These are phyloP conservation scores for Metacarcinus magister DNA, from an alignment of 2,888 invertebrate species.

Conservation along the genomic window DNA sequence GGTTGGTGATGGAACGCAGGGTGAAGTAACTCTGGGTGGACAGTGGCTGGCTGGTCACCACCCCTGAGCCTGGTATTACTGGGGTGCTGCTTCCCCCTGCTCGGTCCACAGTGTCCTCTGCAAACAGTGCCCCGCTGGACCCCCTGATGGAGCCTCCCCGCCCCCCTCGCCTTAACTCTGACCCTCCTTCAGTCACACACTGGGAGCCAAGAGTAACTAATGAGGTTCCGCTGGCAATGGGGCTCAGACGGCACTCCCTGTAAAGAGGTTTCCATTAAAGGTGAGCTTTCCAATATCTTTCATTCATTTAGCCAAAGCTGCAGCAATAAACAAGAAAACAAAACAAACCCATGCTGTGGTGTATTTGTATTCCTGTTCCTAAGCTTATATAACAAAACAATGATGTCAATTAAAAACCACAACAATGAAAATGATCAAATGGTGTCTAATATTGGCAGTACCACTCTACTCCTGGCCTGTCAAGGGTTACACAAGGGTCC, in stretches of 20 bases:
- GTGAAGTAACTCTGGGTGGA: conserved; percentile 78
- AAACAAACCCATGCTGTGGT: neutral
- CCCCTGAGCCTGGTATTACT: conserved; percentile 62
- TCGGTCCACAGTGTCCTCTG: conserved; percentile 67
- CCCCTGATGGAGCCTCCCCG: conserved; percentile 75
- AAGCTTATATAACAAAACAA: neutral
- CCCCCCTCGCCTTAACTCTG: conserved; percentile 67
- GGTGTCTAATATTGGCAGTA: neutral
- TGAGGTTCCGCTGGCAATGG: conserved; percentile 80
- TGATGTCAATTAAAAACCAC: neutral
- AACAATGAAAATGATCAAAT: neutral
- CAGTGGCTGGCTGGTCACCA: conserved; percentile 60
- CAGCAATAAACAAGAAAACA: neutral
- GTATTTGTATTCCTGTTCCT: neutral
- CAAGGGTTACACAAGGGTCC: neutral
- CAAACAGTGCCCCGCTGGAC: conserved; percentile 77
- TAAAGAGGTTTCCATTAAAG: conserved; percentile 28
- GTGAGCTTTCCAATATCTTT: neutral
- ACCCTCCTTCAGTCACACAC: conserved; percentile 56
- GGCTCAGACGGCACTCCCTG: conserved; percentile 77
- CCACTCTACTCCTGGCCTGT: too few species aligned
- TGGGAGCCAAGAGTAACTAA: conserved; percentile 74
- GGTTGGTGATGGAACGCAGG: conserved; percentile 76
- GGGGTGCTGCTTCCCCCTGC: conserved; percentile 66
- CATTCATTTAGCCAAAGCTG: neutral